Conservation (phyloP, 2,888 invertebrate genomes). For the Lymantria dispar region DNA sequence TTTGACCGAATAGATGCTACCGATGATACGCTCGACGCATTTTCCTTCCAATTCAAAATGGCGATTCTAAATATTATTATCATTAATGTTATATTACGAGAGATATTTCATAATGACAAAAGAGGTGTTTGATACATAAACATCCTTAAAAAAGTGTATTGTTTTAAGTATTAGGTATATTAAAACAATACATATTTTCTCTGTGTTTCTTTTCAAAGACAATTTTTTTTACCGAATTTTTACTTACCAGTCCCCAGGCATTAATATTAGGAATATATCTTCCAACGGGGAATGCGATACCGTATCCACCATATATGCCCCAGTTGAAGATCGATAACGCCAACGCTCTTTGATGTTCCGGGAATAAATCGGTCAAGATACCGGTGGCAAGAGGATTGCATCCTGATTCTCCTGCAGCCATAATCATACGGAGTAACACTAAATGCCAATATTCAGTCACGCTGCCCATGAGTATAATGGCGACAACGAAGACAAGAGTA, state of each 20-base stretch:
- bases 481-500: slow-evolving; percentile 90
- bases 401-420: slow-evolving; percentile 94
- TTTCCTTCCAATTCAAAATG: no score
- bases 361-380: slow-evolving; percentile 90
- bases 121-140: no score
- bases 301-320: slow-evolving; percentile 97
- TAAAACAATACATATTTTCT: no score
- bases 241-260: slow-evolving; percentile 87
- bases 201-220: no score
- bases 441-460: slow-evolving; percentile 95
- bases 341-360: slow-evolving; percentile 90
- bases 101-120: no score
- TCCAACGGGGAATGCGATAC: slow-evolving; percentile 95
- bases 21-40: no score
- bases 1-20: no score
- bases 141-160: no score
- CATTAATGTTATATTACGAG: no score
- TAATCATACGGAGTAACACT: slow-evolving; percentile 91
- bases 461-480: slow-evolving; percentile 92
- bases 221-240: no score
- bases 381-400: slow-evolving; percentile 94
- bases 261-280: slow-evolving; percentile 90
- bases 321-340: slow-evolving; percentile 97
- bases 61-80: no score
- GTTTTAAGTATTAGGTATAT: no score